phyloP scores from a whole-genome alignment of 2,113 vertebrate genomes.

The Stigmatopora nigra region DNA sequence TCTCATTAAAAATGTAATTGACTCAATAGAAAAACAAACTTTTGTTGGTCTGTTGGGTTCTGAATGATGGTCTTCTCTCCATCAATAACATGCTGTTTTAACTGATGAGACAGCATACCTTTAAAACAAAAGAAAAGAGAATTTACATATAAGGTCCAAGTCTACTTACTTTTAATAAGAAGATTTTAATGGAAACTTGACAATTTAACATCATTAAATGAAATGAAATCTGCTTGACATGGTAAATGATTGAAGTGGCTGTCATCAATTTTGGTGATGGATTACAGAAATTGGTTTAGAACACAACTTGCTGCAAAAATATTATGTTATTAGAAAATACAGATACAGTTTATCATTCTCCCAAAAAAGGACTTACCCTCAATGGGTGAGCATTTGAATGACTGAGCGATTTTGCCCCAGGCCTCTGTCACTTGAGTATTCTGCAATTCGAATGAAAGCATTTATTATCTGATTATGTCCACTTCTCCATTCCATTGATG shows the following conservation, averaged over 20 bases:
- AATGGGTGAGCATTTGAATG: constrained; percentile 91
- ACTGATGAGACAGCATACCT: constrained; percentile 95
- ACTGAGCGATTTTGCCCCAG: constrained; percentile 94
- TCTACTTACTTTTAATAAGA: no score
- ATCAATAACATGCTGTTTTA: constrained; percentile 93
- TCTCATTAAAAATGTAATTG: not conserved
- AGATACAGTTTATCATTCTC: no score
- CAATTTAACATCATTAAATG: not conserved
- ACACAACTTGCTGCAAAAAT: no score
- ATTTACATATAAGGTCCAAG: no score
- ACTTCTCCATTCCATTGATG: not conserved
- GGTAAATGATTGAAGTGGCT: no score
- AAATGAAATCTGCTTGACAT: no score
- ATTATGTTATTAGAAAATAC: no score
- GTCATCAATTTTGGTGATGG: no score
- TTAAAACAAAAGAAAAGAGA: constrained; percentile 18
- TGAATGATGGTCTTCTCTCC: constrained; percentile 97
- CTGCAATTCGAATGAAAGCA: constrained; percentile 49
- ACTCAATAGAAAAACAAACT: constrained; percentile 54
- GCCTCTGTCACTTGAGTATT: constrained; percentile 94
- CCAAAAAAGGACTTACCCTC: constrained; percentile 74
- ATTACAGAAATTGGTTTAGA: no score
- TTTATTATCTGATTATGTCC: no score
- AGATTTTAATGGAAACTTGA: no score
- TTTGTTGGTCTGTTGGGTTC: constrained; percentile 94